Base-by-base conservation (phyloP, 2,888 invertebrate genomes). In the Crepidodera aurea region DNA sequence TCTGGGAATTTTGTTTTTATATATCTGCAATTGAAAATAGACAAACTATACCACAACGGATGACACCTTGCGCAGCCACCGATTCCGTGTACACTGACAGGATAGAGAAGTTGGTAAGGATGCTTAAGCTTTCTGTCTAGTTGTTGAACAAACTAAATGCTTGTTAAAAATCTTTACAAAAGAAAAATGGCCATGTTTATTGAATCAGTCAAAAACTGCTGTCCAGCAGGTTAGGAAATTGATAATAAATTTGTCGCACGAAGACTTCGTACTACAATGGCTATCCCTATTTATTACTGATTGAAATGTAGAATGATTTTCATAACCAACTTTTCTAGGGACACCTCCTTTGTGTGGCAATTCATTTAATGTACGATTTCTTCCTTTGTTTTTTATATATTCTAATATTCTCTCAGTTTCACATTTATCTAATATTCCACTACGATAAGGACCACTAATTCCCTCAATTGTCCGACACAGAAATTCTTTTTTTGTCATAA, bases 401-500 rank as follows among this genome's bases (percentile, higher is more conserved):
- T 77, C 76, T 34, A 77, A 70, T 15, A 81, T 79, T 25, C 69
- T 67, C 19, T 79, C 71, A 70, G 77, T 83, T 69, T 88, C 87
- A 27, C 82, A 81, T 63, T 83, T 83, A 37, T 83, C 81, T 13
- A 88, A 77, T 37, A 88, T 79, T 1, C 84, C 84, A 42, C 85
- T 85, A 6, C 81, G 78, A 75, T 84, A 84, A 2, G 84, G 84
- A 2, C 79, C 79, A 66, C 75, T 76, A 10, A 77, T 71, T 0
- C 75, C 74, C 13, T 78, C 77, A 2, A 79, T 56, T 1, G 70
- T 75, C 22, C 75, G 71, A 19, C 71, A 67, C 53, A 83, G 77
- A 74, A 92, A 87, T 65, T 89, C 88, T 51, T 84, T 85, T 7
- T 87, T 85, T 8, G 83, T 82, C 84, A 92, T 87, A 48, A 89